Evolutionary conservation across 2,113 vertebrate genomes (phyloP).

Genomic region (Triplophysa tibetana): DNA sequence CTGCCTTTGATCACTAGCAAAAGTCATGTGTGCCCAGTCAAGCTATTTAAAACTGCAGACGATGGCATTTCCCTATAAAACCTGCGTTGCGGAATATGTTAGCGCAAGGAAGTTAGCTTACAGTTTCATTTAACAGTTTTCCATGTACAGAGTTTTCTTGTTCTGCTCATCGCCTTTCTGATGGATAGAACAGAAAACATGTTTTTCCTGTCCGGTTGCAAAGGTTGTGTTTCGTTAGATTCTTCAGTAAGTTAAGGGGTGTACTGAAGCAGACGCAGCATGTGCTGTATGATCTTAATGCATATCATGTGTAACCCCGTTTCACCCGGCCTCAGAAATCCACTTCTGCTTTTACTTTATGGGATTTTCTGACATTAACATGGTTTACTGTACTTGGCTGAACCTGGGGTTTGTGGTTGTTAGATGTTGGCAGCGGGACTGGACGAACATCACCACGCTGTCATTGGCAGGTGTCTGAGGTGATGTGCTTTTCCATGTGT

Average conservation of each 20-base stretch:
- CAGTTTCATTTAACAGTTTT: not conserved
- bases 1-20: conserved; percentile 17
- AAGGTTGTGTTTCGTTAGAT: not conserved
- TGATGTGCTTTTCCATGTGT: conserved; percentile 53
- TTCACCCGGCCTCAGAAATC: not conserved
- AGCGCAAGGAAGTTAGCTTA: not conserved
- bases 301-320: conserved; percentile 17
- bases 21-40: not conserved
- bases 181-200: not conserved
- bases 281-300: conserved; percentile 25
- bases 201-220: not conserved
- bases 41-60: not conserved
- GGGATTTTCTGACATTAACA: not conserved
- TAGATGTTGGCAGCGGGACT: conserved; percentile 16
- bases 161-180: not conserved
- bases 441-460: conserved; percentile 11
- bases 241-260: not conserved
- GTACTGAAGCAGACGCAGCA: conserved; percentile 18
- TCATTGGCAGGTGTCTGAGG: conserved; percentile 61
- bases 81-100: not conserved
- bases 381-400: conserved; percentile 11
- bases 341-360: not conserved
- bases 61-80: not conserved
- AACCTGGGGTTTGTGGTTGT: conserved; percentile 41
- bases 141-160: not conserved